Evolutionary conservation across 2,113 vertebrate species (phyloP).

Genomic region (Meriones unguiculatus): DNA sequence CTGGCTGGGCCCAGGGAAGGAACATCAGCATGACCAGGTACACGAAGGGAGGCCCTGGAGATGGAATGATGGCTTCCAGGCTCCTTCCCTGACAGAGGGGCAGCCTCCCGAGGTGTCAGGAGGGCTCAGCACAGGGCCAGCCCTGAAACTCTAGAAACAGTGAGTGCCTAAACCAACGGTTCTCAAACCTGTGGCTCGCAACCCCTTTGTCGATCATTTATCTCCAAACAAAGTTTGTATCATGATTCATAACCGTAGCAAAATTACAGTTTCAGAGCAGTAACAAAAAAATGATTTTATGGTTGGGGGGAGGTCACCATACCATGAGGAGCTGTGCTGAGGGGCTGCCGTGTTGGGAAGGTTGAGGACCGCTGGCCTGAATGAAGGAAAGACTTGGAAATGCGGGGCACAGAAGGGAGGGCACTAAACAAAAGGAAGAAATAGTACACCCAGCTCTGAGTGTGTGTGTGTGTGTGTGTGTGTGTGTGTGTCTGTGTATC

Average conservation of each 20-base stretch:
- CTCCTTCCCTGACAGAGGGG: not conserved
- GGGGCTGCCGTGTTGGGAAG: not conserved
- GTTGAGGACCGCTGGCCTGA: not conserved
- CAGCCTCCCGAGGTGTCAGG: not conserved
- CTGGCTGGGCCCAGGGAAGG: not conserved
- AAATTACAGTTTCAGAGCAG: not conserved
- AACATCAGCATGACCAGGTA: not conserved
- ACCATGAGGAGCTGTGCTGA: not conserved
- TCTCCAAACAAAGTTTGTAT: not conserved
- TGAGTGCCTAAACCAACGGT: not conserved
- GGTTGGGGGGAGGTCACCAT: not conserved
- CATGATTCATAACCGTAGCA: not conserved
- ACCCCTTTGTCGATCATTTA: not conserved
- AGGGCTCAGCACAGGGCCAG: not conserved
- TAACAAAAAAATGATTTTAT: not conserved
- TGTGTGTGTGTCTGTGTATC: no score
- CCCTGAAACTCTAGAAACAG: not conserved
- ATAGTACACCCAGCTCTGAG: not conserved
- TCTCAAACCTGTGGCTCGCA: not conserved
- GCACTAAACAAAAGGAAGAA: constrained; percentile 9
- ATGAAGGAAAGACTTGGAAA: constrained; percentile 36
- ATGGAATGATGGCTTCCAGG: not conserved
- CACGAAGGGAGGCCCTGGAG: not conserved
- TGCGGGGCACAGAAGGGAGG: not conserved
- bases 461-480: no score